Evolutionary conservation across 2,113 vertebrate genomes (phyloP).

Genomic region (Pithys albifrons): DNA sequence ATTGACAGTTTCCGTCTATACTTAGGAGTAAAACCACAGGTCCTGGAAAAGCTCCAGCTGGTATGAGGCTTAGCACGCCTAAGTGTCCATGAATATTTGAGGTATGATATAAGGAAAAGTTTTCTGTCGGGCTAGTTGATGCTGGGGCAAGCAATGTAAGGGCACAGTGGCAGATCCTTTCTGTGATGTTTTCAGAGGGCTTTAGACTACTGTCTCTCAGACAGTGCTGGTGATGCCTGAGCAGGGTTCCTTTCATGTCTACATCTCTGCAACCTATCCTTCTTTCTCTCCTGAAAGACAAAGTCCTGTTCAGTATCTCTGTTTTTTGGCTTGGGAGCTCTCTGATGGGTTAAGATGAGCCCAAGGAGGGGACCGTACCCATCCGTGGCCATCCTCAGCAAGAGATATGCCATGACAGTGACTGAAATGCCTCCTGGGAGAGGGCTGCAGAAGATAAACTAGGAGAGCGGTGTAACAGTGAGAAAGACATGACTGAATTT

Average conservation of each 20-base stretch:
- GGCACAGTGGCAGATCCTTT: neutral
- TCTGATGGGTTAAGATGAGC: neutral
- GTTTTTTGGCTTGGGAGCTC: neutral
- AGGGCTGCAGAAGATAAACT: neutral
- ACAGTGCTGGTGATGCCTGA: neutral
- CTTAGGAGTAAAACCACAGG: conserved; percentile 44
- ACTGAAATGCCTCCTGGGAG: neutral
- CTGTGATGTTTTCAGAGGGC: neutral
- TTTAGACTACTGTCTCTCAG: neutral
- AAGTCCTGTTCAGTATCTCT: neutral
- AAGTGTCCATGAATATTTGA: conserved; percentile 21
- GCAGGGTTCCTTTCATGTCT: neutral
- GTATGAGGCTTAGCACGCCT: neutral
- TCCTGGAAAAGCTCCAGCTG: conserved; percentile 46
- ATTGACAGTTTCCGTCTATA: conserved; percentile 46
- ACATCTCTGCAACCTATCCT: neutral
- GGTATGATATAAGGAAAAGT: neutral
- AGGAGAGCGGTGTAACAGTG: neutral
- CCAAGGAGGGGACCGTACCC: neutral
- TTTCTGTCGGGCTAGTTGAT: neutral
- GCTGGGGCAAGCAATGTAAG: neutral
- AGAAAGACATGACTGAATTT: neutral
- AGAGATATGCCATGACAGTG: neutral
- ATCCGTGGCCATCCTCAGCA: neutral
- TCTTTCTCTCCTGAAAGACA: neutral